Evolutionary conservation across 2,113 vertebrate species (phyloP).

Genomic region (Piaya cayana): DNA sequence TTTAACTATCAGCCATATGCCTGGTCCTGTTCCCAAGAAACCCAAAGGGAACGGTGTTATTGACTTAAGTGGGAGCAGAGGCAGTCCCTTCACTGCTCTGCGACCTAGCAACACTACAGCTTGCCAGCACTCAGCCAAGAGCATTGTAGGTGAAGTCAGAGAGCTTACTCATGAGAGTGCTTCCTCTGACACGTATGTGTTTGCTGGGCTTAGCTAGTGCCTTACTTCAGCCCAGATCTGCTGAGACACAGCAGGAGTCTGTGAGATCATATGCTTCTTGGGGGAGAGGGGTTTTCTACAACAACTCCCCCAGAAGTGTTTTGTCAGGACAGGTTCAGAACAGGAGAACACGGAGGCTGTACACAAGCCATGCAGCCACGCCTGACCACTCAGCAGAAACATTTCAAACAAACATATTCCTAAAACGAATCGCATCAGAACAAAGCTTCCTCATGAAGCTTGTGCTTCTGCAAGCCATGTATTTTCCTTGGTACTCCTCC

Average conservation of each 20-base stretch:
- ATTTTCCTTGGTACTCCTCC: slow-evolving; percentile 28
- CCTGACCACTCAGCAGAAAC: slow-evolving; percentile 26
- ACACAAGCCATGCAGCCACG: background rate
- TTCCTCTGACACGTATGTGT: background rate
- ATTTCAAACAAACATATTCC: background rate
- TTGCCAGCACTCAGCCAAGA: background rate
- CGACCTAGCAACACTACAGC: background rate
- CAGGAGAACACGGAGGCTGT: accelerated
- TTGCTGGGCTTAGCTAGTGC: background rate
- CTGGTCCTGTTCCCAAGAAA: background rate
- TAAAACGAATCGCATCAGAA: background rate
- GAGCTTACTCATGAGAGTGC: background rate
- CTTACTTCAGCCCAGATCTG: background rate
- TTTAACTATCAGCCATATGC: background rate
- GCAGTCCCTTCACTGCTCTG: background rate
- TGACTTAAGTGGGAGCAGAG: slow-evolving; percentile 30
- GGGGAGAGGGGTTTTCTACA: background rate
- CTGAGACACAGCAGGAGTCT: accelerated
- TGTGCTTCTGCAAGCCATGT: slow-evolving; percentile 19
- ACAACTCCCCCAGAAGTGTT: background rate
- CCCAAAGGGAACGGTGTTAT: background rate
- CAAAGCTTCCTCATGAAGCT: slow-evolving; percentile 2
- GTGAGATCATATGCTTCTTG: background rate
- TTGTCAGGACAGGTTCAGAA: background rate
- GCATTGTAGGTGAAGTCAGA: background rate